Conservation (phyloP, 2,888 invertebrate species). For the Chymomyza fuscimana region DNA sequence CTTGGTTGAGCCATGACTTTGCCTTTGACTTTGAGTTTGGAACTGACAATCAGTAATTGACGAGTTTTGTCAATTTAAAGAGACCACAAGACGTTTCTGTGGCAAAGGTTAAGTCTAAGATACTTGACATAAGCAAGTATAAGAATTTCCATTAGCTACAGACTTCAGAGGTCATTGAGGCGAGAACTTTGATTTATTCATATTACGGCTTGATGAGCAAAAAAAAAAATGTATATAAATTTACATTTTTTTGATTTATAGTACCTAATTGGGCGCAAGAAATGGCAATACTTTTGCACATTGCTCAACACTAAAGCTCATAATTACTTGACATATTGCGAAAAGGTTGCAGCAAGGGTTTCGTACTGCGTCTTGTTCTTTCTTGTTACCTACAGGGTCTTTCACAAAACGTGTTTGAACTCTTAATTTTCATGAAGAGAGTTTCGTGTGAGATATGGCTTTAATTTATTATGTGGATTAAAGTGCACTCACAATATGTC, state of each 20-base stretch:
- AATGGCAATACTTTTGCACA: neutral
- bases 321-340: neutral
- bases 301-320: neutral
- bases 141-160: neutral
- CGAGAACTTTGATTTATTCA: neutral
- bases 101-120: neutral
- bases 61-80: constrained; percentile 24
- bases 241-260: neutral
- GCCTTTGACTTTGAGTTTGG: constrained; percentile 8
- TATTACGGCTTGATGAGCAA: neutral
- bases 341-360: neutral
- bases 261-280: neutral
- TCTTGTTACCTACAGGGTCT: too few relatives aligned
- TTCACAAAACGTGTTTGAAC: too few relatives aligned
- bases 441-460: too few relatives aligned
- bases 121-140: neutral
- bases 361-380: too few relatives aligned
- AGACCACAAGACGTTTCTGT: neutral
- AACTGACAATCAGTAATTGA: constrained; percentile 43
- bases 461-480: too few relatives aligned
- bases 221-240: neutral
- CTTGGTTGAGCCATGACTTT: neutral
- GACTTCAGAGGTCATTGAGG: neutral
- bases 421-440: too few relatives aligned
- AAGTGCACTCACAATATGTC: too few relatives aligned